phyloP scores from a whole-genome alignment of 2,113 vertebrate genomes.

The Bostrychus sinensis region DNA sequence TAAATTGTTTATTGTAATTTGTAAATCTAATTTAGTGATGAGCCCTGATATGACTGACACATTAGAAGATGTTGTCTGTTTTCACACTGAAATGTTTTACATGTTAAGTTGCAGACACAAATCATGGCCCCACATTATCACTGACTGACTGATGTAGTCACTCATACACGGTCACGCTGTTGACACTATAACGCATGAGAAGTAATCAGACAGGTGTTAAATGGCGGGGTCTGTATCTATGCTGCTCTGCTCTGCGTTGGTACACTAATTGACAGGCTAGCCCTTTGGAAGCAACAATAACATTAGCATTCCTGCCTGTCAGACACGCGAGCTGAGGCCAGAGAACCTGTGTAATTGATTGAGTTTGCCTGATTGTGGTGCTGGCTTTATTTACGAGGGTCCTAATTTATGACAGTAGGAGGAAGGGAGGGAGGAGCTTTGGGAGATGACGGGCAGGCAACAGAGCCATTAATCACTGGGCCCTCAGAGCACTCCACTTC shows the following conservation, averaged over 20 bases:
- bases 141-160: slow-evolving; percentile 7
- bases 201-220: slow-evolving; percentile 75
- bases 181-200: slow-evolving; percentile 25
- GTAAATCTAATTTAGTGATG: slow-evolving; percentile 31
- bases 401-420: slow-evolving; percentile 95
- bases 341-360: slow-evolving; percentile 88
- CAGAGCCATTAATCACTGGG: slow-evolving; percentile 92
- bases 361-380: slow-evolving; percentile 94
- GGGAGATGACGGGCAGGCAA: slow-evolving; percentile 84
- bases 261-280: slow-evolving; percentile 80
- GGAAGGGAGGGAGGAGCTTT: slow-evolving; percentile 86
- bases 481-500: slow-evolving; percentile 82
- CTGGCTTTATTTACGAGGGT: slow-evolving; percentile 97
- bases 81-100: slow-evolving; percentile 26
- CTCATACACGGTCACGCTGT: slow-evolving; percentile 22
- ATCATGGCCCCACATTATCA: slow-evolving; percentile 2
- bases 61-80: slow-evolving; percentile 14
- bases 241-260: slow-evolving; percentile 62
- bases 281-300: slow-evolving; percentile 86
- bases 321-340: slow-evolving; percentile 81
- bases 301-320: slow-evolving; percentile 83
- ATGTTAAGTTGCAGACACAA: slow-evolving; percentile 13
- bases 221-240: slow-evolving; percentile 74
- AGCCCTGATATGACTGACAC: slow-evolving; percentile 18
- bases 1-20: slow-evolving; percentile 23